Evolutionary conservation across 2,113 vertebrate species (phyloP).

Genomic region (Labeo catla): DNA sequence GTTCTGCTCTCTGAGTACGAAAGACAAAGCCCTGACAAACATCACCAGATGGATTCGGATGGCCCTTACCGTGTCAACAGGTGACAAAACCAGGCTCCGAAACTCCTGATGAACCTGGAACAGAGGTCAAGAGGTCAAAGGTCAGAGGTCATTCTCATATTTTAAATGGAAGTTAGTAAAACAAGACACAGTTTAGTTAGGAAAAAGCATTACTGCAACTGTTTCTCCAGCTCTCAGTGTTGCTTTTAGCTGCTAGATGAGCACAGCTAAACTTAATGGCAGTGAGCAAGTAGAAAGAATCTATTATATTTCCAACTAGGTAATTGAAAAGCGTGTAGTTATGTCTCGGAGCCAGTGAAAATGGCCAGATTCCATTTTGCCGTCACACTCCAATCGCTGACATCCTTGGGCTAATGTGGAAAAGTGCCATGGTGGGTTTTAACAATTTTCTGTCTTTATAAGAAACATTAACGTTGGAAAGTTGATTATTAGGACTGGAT

Average conservation of each 20-base stretch:
- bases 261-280: background rate
- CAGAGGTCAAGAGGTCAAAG: background rate
- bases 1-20: background rate
- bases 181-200: background rate
- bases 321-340: conserved; percentile 3
- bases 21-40: conserved; percentile 29
- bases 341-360: conserved; percentile 12
- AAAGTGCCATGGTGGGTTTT: background rate
- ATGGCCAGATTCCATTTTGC: conserved; percentile 27
- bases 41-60: background rate
- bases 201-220: background rate
- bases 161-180: background rate
- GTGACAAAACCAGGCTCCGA: background rate
- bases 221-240: background rate
- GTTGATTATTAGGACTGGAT: conserved; percentile 11
- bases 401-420: conserved; percentile 22
- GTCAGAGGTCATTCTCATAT: background rate
- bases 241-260: background rate
- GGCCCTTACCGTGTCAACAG: background rate
- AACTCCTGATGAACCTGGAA: background rate
- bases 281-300: conserved; percentile 11
- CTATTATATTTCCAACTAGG: conserved; percentile 29
- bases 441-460: conserved; percentile 12
- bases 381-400: conserved; percentile 30
- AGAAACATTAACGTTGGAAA: conserved; percentile 15